Conservation (phyloP, 2,113 vertebrate genomes). For the Ascaphus truei region DNA sequence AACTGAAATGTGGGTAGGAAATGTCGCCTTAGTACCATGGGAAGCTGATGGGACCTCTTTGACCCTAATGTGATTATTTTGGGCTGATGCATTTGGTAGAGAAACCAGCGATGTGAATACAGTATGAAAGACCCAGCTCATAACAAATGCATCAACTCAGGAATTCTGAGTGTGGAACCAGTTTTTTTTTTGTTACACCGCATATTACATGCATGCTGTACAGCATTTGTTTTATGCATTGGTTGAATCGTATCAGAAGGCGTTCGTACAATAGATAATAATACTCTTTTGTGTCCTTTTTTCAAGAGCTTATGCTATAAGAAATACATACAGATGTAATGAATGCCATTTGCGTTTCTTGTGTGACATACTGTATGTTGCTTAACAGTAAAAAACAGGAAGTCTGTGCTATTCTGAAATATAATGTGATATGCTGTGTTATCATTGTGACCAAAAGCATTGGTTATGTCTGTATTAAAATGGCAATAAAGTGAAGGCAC, state of each 20-base stretch:
- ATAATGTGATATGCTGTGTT: neutral
- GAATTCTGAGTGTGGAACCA: slow-evolving; percentile 44
- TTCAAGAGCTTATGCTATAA: neutral
- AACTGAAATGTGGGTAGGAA: slow-evolving; percentile 45
- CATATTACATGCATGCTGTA: neutral
- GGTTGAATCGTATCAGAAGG: slow-evolving; percentile 23
- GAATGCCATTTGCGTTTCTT: neutral
- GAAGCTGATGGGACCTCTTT: slow-evolving; percentile 46
- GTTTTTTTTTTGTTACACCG: slow-evolving; percentile 33
- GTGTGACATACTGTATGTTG: neutral
- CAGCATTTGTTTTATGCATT: slow-evolving; percentile 2
- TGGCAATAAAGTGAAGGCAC: too few species aligned
- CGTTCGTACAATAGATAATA: neutral
- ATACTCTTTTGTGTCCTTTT: neutral
- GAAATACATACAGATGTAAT: too few species aligned
- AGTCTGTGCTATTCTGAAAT: neutral
- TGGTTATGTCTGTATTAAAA: too few species aligned
- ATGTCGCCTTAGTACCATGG: slow-evolving; percentile 45
- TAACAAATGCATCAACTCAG: slow-evolving; percentile 62
- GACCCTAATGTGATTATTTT: slow-evolving; percentile 62
- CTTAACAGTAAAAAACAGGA: neutral
- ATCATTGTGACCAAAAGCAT: neutral
- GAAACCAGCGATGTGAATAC: slow-evolving; percentile 47
- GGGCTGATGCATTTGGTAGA: slow-evolving; percentile 52
- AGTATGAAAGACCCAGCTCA: slow-evolving; percentile 46